Conservation (phyloP, 2,113 vertebrate species). For the Eretmochelys imbricata region DNA sequence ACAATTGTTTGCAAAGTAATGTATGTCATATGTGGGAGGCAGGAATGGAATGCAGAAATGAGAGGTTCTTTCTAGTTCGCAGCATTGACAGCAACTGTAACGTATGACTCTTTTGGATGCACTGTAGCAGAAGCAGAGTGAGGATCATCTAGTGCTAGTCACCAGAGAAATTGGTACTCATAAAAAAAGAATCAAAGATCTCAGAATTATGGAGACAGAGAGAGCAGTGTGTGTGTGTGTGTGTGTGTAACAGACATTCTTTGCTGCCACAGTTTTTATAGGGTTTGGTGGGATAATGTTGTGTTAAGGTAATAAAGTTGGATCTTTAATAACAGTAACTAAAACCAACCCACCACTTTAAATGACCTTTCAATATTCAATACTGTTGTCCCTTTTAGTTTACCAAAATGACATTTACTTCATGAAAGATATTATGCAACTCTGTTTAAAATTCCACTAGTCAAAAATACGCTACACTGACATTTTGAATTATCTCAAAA, state of each 20-base stretch:
- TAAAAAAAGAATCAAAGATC: slow-evolving; percentile 26
- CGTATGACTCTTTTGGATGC: slow-evolving; percentile 25
- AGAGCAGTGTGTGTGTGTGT: not conserved
- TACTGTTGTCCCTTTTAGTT: slow-evolving; percentile 76
- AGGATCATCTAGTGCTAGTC: slow-evolving; percentile 39
- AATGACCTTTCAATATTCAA: slow-evolving; percentile 77
- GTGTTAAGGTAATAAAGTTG: slow-evolving; percentile 70
- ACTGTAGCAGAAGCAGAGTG: slow-evolving; percentile 21
- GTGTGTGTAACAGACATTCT: not conserved
- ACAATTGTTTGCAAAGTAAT: slow-evolving; percentile 61
- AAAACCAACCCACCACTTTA: slow-evolving; percentile 71
- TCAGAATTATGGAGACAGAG: not conserved
- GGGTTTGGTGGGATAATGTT: slow-evolving; percentile 56
- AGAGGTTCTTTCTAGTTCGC: slow-evolving; percentile 55
- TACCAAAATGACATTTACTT: slow-evolving; percentile 77
- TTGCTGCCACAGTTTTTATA: slow-evolving; percentile 48
- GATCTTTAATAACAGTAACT: slow-evolving; percentile 72
- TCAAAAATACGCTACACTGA: slow-evolving; percentile 81
- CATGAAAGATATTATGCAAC: slow-evolving; percentile 72
- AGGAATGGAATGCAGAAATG: slow-evolving; percentile 54
- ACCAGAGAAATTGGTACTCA: slow-evolving; percentile 28
- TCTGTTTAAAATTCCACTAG: slow-evolving; percentile 74
- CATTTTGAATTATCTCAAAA: slow-evolving; percentile 81
- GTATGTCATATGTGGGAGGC: slow-evolving; percentile 48
- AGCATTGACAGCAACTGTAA: slow-evolving; percentile 54